phyloP scores from a whole-genome alignment of 2,888 invertebrate genomes.

The Agonopterix arenella region DNA sequence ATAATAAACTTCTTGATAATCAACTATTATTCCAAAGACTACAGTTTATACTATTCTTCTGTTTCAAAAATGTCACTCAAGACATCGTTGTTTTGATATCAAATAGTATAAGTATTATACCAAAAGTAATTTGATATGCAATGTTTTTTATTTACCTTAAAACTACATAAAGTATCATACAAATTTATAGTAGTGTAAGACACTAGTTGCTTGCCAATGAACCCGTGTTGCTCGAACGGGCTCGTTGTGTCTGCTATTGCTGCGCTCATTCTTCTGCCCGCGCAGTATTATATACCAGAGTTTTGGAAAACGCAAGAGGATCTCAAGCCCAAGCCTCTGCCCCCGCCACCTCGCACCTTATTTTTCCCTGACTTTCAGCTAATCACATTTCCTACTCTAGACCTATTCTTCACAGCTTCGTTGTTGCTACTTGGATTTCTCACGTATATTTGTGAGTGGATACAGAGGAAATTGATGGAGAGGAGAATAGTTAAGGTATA shows the following conservation, averaged over 20 bases:
- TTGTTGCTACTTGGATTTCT: conserved; percentile 34
- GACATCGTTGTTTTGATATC: too few species aligned
- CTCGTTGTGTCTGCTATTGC: conserved; percentile 41
- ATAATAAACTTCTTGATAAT: too few species aligned
- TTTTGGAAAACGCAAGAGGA: conserved; percentile 8
- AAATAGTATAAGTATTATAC: too few species aligned
- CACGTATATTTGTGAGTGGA: conserved; percentile 52
- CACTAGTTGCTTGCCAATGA: conserved; percentile 35
- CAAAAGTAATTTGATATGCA: too few species aligned
- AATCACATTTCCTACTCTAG: conserved; percentile 35
- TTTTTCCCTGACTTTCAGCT: conserved; percentile 23
- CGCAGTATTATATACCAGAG: conserved; percentile 50
- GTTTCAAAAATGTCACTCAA: too few species aligned
- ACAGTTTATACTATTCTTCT: too few species aligned
- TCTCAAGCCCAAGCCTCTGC: conserved; percentile 5
- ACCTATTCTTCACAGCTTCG: conserved; percentile 36
- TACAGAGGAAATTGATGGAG: conserved; percentile 59
- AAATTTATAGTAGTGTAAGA: too few species aligned
- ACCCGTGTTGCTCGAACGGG: conserved; percentile 40
- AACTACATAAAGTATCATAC: too few species aligned
- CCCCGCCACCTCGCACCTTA: conserved; percentile 9
- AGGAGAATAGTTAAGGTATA: conserved; percentile 52
- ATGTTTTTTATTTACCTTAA: too few species aligned
- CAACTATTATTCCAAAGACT: too few species aligned
- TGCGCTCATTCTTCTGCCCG: conserved; percentile 47